Base-by-base conservation (phyloP, 2,113 vertebrate species). In the Spheniscus mendiculus region DNA sequence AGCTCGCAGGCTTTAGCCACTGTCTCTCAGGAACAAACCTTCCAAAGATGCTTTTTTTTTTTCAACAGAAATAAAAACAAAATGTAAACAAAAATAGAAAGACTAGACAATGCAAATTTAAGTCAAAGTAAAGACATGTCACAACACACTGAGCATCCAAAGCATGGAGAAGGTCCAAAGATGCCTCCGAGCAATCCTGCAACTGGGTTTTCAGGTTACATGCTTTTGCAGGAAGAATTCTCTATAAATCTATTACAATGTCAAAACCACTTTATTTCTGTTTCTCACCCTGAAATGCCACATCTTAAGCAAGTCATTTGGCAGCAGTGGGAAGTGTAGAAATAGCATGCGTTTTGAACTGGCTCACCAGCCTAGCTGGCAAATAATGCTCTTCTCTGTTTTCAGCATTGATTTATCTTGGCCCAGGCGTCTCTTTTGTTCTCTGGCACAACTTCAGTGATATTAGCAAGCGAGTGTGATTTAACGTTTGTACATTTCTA, bases 281-380 rank as follows among this genome's bases (percentile, higher is more conserved):
- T 30, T 84, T 72, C 92, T 90, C 36, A 56, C 13, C 47, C 65
- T 79, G 77, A 74, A 96, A 91, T 17, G 29, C 90, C 79, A 65
- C 62, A 92, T 85, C 80, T 90, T 93, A 97, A 97, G 78, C 79
- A 71, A 94, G 56, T 72, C 25, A n/a, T 40, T 61, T 94, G 81
- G 90, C 89, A 93, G 86, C 44, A 30, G 52, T 9, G 58, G 53
- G 59, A 61, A 76, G 67, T 65, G 76, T 52, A 81, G 65, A 84
- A 47, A 42, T 25, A 73, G 84, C 47, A 76, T 25, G 56, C 0
- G 14, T 45, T 90, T 88, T 47, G 65, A 82, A 52, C 50, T 77
- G 70, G 8, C 65, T 88, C 62, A 44, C 58, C 80, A 92, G 59
- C 44, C 45, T 12, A 59, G 44, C 72, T 94, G 92, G 76, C 91